Percentiles rank a stretch among this genome's conserved stretches.
These are phyloP conservation scores for Spheniscus humboldti DNA, from an alignment of 2,797 vertebrate genomes.

Conservation along the genomic window DNA sequence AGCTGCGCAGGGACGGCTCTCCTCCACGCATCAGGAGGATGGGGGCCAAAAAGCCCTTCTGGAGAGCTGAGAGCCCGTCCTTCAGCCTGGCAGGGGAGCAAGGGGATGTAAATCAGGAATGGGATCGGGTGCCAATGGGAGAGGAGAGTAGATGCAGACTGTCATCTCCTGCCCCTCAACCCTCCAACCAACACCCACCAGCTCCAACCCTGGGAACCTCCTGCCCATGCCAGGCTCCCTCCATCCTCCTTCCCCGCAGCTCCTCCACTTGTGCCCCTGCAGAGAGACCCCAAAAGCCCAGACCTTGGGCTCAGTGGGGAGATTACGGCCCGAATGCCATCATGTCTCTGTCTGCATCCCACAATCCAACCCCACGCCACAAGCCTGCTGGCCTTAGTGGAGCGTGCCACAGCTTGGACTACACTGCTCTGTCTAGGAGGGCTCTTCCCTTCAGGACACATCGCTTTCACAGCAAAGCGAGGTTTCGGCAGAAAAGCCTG, in stretches of 20 bases:
- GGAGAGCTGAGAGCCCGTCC: neutral
- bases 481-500: neutral
- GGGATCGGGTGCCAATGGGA: neutral
- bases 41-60: neutral
- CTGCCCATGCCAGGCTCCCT: neutral
- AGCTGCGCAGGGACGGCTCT: rapidly evolving
- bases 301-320: rapidly evolving
- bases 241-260: neutral
- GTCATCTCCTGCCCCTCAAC: neutral
- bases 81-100: neutral
- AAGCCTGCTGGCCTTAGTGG: neutral
- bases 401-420: neutral
- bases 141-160: neutral
- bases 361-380: neutral
- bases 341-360: neutral
- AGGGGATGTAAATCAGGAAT: neutral
- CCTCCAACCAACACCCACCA: neutral
- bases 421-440: neutral
- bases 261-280: neutral
- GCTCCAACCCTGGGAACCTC: neutral
- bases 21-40: neutral
- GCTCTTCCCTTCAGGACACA: neutral
- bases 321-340: neutral
- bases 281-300: neutral
- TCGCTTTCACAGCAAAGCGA: neutral